A percentile compares a stretch with the other conserved stretches of the same genome.
phyloP scores from a whole-genome alignment of 2,113 vertebrate species.

The Cygnus buccinator region DNA sequence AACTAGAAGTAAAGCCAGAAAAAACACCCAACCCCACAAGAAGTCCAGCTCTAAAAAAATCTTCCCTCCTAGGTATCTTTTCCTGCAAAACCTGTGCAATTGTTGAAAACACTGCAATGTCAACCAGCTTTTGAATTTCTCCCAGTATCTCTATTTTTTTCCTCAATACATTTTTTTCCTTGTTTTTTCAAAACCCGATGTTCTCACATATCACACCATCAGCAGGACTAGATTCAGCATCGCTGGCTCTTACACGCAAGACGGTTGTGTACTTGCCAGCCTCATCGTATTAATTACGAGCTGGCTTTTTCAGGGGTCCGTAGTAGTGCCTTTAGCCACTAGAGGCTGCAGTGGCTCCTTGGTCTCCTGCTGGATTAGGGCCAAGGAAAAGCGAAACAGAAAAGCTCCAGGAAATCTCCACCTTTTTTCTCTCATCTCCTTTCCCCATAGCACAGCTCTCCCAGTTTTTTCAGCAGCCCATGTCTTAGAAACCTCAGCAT shows the following conservation, averaged over 20 bases:
- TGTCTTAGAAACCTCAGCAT: background rate
- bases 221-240: background rate
- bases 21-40: background rate
- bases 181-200: background rate
- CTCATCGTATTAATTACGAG: background rate
- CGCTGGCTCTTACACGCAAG: fast-evolving
- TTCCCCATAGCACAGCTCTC: background rate
- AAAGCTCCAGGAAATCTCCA: background rate
- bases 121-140: background rate
- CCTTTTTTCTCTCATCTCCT: background rate
- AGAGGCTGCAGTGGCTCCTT: background rate
- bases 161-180: background rate
- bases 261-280: background rate
- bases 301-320: background rate
- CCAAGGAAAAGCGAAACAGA: background rate
- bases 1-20: background rate
- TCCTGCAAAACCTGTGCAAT: background rate
- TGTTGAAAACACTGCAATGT: background rate
- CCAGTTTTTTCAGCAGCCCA: background rate
- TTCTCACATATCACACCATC: background rate
- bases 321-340: background rate
- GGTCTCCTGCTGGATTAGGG: background rate
- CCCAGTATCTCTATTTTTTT: background rate
- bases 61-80: background rate
- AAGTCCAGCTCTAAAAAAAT: background rate